Percentiles rank a stretch among this genome's conserved stretches.
These are phyloP conservation scores for Agrypnia vestita DNA, from an alignment of 1,140 invertebrate genomes.

Conservation along the genomic window DNA sequence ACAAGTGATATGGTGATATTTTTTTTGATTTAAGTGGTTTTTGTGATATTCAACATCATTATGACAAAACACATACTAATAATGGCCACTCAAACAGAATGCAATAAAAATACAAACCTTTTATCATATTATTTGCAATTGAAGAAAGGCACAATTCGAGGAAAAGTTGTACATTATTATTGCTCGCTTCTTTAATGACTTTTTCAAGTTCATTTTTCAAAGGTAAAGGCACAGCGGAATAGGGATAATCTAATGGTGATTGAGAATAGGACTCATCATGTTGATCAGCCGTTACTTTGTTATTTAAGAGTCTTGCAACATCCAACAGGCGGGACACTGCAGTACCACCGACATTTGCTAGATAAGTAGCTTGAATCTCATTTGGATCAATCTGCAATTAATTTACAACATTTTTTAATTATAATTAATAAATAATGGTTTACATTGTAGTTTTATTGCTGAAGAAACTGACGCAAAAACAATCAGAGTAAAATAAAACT, in stretches of 20 bases:
- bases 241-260: constrained; percentile 71
- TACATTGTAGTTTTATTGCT: no score
- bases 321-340: constrained; percentile 79
- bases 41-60: no score
- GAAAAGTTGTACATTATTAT: constrained; percentile 75
- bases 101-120: constrained; percentile 67
- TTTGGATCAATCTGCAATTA: constrained; percentile 73
- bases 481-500: no score
- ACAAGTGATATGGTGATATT: background rate
- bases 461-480: no score
- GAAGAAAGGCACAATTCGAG: constrained; percentile 78
- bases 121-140: constrained; percentile 79
- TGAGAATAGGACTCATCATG: constrained; percentile 74
- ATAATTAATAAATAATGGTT: no score
- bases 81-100: background rate
- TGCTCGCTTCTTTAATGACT: constrained; percentile 74
- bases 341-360: constrained; percentile 74
- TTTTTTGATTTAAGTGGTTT: background rate
- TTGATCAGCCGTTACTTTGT: constrained; percentile 76
- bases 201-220: constrained; percentile 73
- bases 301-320: constrained; percentile 76
- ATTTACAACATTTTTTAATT: constrained; percentile 54
- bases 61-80: no score
- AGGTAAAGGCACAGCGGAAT: constrained; percentile 72
- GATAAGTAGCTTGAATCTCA: constrained; percentile 74